Conservation (phyloP, 2,888 invertebrate species). For the Leptopilina syphax region DNA sequence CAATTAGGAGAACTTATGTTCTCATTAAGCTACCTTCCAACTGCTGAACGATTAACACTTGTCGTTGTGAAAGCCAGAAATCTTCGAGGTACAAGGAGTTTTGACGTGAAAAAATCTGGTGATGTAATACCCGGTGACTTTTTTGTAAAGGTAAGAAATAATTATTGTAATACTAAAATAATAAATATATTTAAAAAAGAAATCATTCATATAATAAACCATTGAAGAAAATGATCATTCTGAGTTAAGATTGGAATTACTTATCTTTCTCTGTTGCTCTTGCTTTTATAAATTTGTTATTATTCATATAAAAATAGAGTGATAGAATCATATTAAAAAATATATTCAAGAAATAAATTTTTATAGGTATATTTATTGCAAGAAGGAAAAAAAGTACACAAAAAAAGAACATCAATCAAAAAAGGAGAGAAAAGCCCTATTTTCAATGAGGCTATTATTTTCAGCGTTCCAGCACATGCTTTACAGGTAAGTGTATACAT, state of each 20-base stretch:
- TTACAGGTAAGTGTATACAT: conserved; percentile 78
- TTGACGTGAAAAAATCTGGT: conserved; percentile 67
- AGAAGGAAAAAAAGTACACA: conserved; percentile 88
- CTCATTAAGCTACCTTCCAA: conserved; percentile 88
- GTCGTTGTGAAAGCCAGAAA: conserved; percentile 88
- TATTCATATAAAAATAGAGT: no score
- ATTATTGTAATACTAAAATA: background rate
- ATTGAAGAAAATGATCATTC: no score
- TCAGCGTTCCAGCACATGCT: conserved; percentile 86
- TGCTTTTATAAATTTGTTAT: no score
- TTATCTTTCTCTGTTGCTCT: no score
- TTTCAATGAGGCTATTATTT: conserved; percentile 91
- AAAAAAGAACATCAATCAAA: conserved; percentile 88
- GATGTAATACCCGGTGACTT: conserved; percentile 80
- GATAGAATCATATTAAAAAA: no score
- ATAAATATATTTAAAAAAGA: background rate
- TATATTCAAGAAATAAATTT: background rate
- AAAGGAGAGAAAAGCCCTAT: conserved; percentile 86
- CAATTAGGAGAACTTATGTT: conserved; percentile 90
- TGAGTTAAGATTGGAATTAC: no score
- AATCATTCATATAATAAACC: no score
- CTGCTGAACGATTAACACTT: conserved; percentile 88
- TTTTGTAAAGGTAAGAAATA: conserved; percentile 83
- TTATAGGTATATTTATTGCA: conserved; percentile 85
- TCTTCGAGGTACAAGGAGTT: conserved; percentile 80